Conservation (phyloP, 2,888 invertebrate species). For the Drosophila phalerata region DNA sequence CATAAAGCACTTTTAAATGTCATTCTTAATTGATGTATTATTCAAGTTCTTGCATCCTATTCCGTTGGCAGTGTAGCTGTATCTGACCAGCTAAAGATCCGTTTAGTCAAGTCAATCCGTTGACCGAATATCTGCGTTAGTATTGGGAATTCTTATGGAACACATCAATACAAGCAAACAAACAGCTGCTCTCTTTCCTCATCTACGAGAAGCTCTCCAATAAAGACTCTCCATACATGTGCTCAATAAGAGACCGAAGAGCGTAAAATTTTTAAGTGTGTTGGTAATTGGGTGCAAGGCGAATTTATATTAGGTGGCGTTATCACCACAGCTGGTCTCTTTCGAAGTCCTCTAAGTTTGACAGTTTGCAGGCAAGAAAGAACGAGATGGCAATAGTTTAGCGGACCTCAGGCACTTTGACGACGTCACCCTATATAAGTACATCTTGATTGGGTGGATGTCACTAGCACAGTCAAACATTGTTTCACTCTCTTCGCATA, state of each 20-base stretch:
- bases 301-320: no score
- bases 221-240: background rate
- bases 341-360: no score
- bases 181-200: constrained; percentile 5
- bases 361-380: no score
- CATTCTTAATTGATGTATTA: no score
- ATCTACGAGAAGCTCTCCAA: background rate
- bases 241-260: background rate
- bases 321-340: no score
- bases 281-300: background rate
- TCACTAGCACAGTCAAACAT: constrained; percentile 2
- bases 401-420: no score
- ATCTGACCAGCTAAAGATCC: background rate
- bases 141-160: constrained; percentile 1
- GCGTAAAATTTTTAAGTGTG: background rate
- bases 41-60: background rate
- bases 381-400: no score
- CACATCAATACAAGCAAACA: constrained; percentile 8
- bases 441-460: background rate
- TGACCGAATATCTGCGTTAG: background rate
- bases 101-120: background rate
- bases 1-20: no score
- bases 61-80: background rate
- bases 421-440: no score
- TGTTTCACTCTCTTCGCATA: background rate